phyloP scores from a whole-genome alignment of 2,797 vertebrate genomes.

The Capromys pilorides region DNA sequence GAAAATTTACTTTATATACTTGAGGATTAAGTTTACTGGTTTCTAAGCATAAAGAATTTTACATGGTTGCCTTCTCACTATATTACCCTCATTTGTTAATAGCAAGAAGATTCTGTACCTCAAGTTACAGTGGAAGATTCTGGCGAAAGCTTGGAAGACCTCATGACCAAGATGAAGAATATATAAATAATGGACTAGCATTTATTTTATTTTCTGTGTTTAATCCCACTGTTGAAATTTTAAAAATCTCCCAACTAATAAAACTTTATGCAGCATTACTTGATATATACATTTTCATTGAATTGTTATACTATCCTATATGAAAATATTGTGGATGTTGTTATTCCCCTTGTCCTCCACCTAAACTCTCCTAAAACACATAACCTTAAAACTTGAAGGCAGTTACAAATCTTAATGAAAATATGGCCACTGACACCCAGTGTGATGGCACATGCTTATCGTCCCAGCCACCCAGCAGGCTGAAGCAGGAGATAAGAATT shows the following conservation, averaged over 20 bases:
- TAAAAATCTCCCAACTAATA: conserved; percentile 48
- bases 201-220: conserved; percentile 47
- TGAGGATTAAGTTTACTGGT: conserved; percentile 23
- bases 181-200: conserved; percentile 84
- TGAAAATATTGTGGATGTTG: conserved; percentile 21
- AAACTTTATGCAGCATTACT: background rate
- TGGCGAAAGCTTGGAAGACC: conserved; percentile 94
- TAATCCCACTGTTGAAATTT: conserved; percentile 41
- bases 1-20: conserved; percentile 1
- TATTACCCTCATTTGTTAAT: conserved; percentile 65
- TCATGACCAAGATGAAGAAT: conserved; percentile 97
- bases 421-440: background rate
- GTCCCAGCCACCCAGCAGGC: background rate
- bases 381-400: background rate
- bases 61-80: background rate
- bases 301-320: background rate
- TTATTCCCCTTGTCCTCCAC: background rate
- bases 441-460: background rate
- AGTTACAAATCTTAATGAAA: conserved; percentile 7
- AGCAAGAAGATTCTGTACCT: conserved; percentile 80
- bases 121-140: conserved; percentile 90
- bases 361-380: conserved; percentile 29
- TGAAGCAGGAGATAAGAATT: background rate
- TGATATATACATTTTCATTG: background rate
- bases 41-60: conserved; percentile 24